phyloP scores from a whole-genome alignment of 2,797 vertebrate species.

The Erpetoichthys calabaricus region DNA sequence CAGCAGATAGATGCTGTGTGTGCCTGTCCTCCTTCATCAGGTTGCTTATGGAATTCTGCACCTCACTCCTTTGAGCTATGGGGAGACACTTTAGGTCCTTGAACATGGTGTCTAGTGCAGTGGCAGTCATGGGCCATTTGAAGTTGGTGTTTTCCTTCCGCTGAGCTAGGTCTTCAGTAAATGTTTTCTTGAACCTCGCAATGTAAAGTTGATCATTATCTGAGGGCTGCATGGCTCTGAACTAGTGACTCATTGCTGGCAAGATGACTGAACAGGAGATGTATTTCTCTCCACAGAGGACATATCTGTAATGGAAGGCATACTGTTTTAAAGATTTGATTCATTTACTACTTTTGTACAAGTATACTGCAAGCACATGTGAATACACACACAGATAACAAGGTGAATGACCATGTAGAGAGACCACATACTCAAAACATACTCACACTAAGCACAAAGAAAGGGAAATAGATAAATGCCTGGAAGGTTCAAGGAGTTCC shows the following conservation, averaged over 20 bases:
- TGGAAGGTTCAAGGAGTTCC: neutral
- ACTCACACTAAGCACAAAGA: neutral
- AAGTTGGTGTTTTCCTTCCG: constrained; percentile 7
- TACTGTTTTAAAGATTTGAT: neutral
- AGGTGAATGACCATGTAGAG: no score
- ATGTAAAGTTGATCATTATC: constrained; percentile 13
- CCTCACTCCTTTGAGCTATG: constrained; percentile 17
- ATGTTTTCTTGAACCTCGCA: constrained; percentile 12
- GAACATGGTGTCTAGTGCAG: constrained; percentile 11
- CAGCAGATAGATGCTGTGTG: constrained; percentile 7
- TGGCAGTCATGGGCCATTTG: constrained; percentile 11
- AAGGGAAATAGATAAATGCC: neutral
- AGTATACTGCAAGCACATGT: neutral
- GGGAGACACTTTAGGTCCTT: constrained; percentile 15
- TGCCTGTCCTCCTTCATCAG: constrained; percentile 3
- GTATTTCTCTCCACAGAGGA: constrained; percentile 9
- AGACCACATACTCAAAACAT: neutral
- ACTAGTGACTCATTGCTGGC: constrained; percentile 11
- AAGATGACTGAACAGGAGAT: constrained; percentile 10
- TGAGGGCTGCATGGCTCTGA: constrained; percentile 7
- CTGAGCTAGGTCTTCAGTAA: constrained; percentile 11
- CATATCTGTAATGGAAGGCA: constrained; percentile 3
- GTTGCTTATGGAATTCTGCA: constrained; percentile 10
- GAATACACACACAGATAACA: no score
- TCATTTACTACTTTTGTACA: neutral